Evolutionary conservation across 2,888 invertebrate genomes (phyloP), one percentile per base, ranked within the genome.

Genomic region (Drosophila sordidapex): DNA sequence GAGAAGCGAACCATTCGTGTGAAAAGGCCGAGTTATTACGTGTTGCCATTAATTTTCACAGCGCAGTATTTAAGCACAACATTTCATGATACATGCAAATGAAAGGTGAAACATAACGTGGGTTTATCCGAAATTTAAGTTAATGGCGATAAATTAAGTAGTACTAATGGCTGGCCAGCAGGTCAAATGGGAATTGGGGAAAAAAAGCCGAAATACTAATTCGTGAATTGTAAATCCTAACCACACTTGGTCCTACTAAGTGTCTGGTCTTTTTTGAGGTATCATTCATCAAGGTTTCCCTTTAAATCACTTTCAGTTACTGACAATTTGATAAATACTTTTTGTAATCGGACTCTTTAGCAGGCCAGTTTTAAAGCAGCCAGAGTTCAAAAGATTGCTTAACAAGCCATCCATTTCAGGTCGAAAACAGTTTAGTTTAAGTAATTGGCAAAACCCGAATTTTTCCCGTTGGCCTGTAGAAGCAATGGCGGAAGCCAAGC

Each of bases 41-140:
- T 69, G 72, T 52, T 61, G 56, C 49, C 53, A 33, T 31, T 29
- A 40, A 27, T 48, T 51, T 56, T 11, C 35, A 33, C 27, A 38
- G 21, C 7, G 4, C 21, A 38, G 43, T 21, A 63, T 31, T 64
- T 46, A 54, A 49, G n/a, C 21, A 21, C 13, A 33, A 35, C 43
- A n/a, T 66, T 70, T 67, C 77, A 63, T 67, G 68, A 57, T 25
- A 62, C 82, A 79, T 76, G 87, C 81, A 69, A 81, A 72, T 53
- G 36, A 11, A 21, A 66, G 65, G 31, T 51, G 40, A 65, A 73
- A 70, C 31, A 40, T 33, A 43, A 72, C 35, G 57, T 74, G 63
- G 49, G 40, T 43, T 67, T 76, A 64, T 52, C 57, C 60, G 18
- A 51, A 71, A 70, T 64, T 81, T 51, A 74, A 80, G 70, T 67